Conservation (phyloP, 1,140 invertebrate species). For the Drosophila kurseongensis region DNA sequence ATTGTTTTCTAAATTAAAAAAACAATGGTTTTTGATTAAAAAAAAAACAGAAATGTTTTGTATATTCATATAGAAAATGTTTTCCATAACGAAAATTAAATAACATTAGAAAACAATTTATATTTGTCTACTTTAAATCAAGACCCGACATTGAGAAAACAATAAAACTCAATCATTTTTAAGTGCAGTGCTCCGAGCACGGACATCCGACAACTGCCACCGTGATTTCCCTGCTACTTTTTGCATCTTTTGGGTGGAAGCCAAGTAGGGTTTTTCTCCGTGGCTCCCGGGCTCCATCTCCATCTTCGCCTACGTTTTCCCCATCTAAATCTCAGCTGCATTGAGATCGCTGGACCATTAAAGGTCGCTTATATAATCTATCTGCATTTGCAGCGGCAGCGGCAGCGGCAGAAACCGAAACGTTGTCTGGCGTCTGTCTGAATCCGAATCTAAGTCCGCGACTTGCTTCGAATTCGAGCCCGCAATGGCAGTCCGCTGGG, state of each 20-base stretch:
- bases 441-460: constrained; percentile 31
- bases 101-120: too few species aligned
- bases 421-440: constrained; percentile 41
- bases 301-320: constrained; percentile 13
- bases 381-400: constrained; percentile 63
- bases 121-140: too few species aligned
- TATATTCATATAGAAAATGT: too few species aligned
- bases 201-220: constrained; percentile 40
- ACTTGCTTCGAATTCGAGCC: constrained; percentile 40
- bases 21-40: too few species aligned
- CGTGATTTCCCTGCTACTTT: constrained; percentile 11
- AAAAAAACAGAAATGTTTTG: too few species aligned
- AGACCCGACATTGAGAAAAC: too few species aligned
- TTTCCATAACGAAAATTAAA: too few species aligned
- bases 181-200: not conserved
- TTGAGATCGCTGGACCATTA: constrained; percentile 83
- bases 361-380: constrained; percentile 83
- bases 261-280: not conserved
- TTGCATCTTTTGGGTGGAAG: constrained; percentile 9
- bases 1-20: too few species aligned
- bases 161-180: too few species aligned
- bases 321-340: constrained; percentile 49
- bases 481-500: constrained; percentile 38
- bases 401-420: constrained; percentile 63
- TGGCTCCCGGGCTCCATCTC: constrained; percentile 4